phyloP scores from a whole-genome alignment of 2,113 vertebrate species.

The Amblyopsis rosae region DNA sequence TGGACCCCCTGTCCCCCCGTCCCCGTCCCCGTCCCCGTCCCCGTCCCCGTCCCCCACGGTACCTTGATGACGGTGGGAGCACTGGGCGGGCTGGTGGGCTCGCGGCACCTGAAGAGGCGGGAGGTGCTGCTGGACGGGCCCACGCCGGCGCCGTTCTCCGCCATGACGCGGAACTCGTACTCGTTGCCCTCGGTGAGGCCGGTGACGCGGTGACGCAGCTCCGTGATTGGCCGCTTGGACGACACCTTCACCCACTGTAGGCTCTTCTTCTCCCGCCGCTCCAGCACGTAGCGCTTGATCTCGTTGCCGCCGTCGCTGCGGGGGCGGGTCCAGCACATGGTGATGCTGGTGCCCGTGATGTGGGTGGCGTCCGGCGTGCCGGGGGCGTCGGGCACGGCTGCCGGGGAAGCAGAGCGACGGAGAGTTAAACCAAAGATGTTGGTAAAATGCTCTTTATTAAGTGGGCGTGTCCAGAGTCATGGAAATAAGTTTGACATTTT shows the following conservation, averaged over 20 bases:
- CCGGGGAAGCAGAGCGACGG: constrained; percentile 1
- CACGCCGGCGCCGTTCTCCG: constrained; percentile 92
- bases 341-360: constrained; percentile 92
- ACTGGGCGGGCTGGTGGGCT: constrained; percentile 90
- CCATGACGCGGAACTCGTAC: constrained; percentile 97
- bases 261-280: constrained; percentile 98
- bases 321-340: constrained; percentile 90
- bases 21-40: no score
- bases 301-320: constrained; percentile 93
- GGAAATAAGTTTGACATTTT: no score
- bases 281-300: constrained; percentile 94
- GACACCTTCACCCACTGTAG: constrained; percentile 93
- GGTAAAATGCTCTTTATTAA: no score
- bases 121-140: constrained; percentile 90
- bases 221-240: constrained; percentile 91
- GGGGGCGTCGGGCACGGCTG: constrained; percentile 93
- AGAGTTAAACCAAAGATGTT: background rate
- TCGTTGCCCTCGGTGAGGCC: constrained; percentile 93
- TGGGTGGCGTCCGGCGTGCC: constrained; percentile 92
- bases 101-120: constrained; percentile 93
- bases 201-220: constrained; percentile 89
- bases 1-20: no score
- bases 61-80: constrained; percentile 92
- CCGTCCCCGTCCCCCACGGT: background rate
- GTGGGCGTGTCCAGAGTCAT: no score